Conservation (phyloP, 2,113 vertebrate species). For the Phainopepla nitens region DNA sequence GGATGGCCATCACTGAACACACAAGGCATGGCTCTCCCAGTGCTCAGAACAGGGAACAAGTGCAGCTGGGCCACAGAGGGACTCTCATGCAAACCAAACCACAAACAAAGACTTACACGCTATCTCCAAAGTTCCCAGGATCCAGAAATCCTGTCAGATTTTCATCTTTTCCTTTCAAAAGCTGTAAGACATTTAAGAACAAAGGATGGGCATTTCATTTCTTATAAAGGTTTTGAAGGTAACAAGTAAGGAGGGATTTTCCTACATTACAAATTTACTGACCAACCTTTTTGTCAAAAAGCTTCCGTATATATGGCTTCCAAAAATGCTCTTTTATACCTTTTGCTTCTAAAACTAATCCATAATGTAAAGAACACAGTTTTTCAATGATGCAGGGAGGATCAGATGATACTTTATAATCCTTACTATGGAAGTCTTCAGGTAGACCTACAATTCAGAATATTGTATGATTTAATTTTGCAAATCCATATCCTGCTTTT, state of each 20-base stretch:
- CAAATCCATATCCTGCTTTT: background rate
- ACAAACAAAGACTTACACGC: conserved; percentile 77
- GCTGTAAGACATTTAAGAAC: conserved; percentile 69
- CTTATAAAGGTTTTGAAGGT: background rate
- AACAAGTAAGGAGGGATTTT: background rate
- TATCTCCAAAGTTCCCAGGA: conserved; percentile 90
- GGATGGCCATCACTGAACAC: background rate
- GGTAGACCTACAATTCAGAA: conserved; percentile 76
- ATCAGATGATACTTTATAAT: conserved; percentile 77
- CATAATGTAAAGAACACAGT: conserved; percentile 88
- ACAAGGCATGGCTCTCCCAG: background rate
- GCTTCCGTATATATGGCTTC: conserved; percentile 92
- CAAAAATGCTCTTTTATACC: conserved; percentile 96
- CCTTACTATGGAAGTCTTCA: conserved; percentile 85
- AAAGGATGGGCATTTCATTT: background rate
- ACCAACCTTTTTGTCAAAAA: conserved; percentile 90
- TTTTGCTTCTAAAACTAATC: conserved; percentile 91
- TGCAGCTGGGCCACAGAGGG: background rate
- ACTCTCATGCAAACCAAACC: background rate
- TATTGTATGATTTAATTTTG: background rate
- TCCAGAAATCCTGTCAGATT: conserved; percentile 89
- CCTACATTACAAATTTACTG: background rate
- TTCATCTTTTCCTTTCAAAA: conserved; percentile 90
- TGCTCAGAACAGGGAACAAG: accelerated
- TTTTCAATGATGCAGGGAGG: conserved; percentile 88